Percentiles rank a stretch among this genome's conserved stretches.
phyloP scores from a whole-genome alignment of 1,140 invertebrate genomes.

The Euura lappo region DNA sequence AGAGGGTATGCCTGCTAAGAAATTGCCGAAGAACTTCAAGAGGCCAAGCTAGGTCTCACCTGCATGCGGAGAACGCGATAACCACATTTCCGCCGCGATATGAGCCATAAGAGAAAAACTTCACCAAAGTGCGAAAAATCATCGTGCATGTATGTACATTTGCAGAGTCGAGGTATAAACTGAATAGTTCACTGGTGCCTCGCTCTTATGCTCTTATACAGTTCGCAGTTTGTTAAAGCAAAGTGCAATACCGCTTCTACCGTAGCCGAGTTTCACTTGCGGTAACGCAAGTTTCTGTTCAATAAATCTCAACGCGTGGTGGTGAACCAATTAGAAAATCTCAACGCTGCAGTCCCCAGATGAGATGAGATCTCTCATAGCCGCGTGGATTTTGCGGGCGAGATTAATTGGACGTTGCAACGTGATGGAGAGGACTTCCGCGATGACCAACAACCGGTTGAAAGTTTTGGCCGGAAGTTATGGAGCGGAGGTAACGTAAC shows the following conservation, averaged over 20 bases:
- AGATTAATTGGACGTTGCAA: neutral
- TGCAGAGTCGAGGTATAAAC: too few species aligned
- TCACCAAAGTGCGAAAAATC: too few species aligned
- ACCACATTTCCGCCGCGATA: neutral
- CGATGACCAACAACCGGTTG: neutral
- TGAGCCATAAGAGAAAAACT: too few species aligned
- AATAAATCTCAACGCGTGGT: neutral
- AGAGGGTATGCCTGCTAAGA: neutral
- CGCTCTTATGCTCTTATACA: too few species aligned
- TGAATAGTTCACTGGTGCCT: too few species aligned
- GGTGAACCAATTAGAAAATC: constrained; percentile 1
- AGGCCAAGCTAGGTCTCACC: neutral
- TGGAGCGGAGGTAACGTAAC: neutral
- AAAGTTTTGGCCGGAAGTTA: neutral
- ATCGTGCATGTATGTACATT: too few species aligned
- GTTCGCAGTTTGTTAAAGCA: too few species aligned
- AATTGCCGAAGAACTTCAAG: neutral
- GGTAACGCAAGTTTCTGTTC: neutral
- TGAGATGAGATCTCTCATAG: neutral
- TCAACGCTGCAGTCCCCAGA: neutral
- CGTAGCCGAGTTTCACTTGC: neutral
- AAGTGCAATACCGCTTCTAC: neutral
- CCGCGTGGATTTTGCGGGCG: neutral
- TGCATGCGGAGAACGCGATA: neutral
- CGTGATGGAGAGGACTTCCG: neutral